These are phyloP conservation scores for Oscheius sp. DNA, from an alignment of 1,140 invertebrate species.

Conservation along the genomic window DNA sequence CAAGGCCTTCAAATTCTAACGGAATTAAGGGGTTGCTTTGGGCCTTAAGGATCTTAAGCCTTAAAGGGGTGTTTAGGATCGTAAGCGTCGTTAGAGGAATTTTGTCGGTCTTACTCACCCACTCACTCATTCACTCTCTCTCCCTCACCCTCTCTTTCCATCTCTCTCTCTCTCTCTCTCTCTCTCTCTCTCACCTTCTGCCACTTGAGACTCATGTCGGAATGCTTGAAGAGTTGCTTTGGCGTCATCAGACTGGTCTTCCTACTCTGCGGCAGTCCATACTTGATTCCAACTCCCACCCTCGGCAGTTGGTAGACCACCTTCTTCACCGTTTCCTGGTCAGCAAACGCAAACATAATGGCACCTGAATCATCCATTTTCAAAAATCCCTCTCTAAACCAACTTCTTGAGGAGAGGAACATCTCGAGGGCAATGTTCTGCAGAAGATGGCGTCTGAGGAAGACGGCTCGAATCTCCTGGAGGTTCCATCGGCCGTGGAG, in stretches of 20 bases:
- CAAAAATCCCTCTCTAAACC: slow-evolving; percentile 55
- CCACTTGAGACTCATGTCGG: slow-evolving; percentile 99
- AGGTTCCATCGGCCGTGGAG: slow-evolving; percentile 99
- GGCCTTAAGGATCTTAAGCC: too few relatives aligned
- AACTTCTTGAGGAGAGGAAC: slow-evolving; percentile 94
- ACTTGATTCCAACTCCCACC: slow-evolving; percentile 79
- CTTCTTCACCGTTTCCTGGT: slow-evolving; percentile 93
- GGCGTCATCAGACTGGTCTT: slow-evolving; percentile 96
- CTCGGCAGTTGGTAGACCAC: slow-evolving; percentile 94
- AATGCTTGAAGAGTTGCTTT: slow-evolving; percentile 92
- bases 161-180: too few relatives aligned
- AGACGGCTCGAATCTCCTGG: slow-evolving; percentile 95
- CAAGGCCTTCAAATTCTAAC: too few relatives aligned
- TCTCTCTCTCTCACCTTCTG: too few relatives aligned
- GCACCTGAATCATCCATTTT: slow-evolving; percentile 72
- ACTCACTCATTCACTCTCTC: too few relatives aligned
- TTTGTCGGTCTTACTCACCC: not conserved
- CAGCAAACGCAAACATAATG: slow-evolving; percentile 95
- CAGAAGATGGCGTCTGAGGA: slow-evolving; percentile 88
- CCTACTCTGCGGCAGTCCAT: slow-evolving; percentile 93
- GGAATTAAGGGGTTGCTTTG: too few relatives aligned
- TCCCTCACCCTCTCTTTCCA: too few relatives aligned
- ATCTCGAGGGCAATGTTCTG: slow-evolving; percentile 97
- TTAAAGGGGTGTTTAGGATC: too few relatives aligned
- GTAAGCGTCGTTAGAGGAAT: too few relatives aligned